Conservation (phyloP, 1,140 invertebrate genomes). For the Eumeta japonica region DNA sequence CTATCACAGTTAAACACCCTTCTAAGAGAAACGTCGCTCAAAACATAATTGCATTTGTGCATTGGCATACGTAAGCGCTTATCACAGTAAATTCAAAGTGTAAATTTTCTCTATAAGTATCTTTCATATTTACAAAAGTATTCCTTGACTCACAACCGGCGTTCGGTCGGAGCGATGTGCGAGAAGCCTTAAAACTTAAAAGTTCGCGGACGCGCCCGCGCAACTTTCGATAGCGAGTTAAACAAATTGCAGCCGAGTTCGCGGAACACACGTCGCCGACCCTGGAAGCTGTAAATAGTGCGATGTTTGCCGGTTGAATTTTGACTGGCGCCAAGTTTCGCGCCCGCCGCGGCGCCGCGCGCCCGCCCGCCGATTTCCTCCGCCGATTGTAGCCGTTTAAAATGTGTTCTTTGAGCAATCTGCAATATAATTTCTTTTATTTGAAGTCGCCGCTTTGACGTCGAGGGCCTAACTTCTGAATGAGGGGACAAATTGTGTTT, state of each 20-base stretch:
- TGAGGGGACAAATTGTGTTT: constrained; percentile 22
- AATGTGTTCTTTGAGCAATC: constrained; percentile 35
- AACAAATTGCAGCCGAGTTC: constrained; percentile 40
- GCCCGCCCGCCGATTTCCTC: constrained; percentile 19
- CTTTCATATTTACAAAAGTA: no score
- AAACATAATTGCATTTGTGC: no score
- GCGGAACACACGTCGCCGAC: constrained; percentile 32
- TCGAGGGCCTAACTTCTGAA: constrained; percentile 8
- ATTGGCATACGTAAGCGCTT: no score
- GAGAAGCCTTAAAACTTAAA: not conserved
- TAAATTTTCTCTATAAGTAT: no score
- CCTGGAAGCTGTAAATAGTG: constrained; percentile 41
- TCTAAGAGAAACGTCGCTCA: no score
- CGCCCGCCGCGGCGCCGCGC: constrained; percentile 21
- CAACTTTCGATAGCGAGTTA: constrained; percentile 32
- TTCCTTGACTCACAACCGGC: not conserved
- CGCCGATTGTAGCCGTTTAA: constrained; percentile 33
- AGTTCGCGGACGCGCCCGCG: not conserved
- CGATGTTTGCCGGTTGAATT: constrained; percentile 39
- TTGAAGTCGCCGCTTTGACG: constrained; percentile 12
- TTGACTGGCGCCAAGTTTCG: no score
- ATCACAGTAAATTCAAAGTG: no score
- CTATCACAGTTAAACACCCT: no score
- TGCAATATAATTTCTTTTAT: constrained; percentile 34
- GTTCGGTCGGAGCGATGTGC: constrained; percentile 7